Evolutionary conservation across 2,888 invertebrate genomes (phyloP).

Genomic region (Drosophila rellima): DNA sequence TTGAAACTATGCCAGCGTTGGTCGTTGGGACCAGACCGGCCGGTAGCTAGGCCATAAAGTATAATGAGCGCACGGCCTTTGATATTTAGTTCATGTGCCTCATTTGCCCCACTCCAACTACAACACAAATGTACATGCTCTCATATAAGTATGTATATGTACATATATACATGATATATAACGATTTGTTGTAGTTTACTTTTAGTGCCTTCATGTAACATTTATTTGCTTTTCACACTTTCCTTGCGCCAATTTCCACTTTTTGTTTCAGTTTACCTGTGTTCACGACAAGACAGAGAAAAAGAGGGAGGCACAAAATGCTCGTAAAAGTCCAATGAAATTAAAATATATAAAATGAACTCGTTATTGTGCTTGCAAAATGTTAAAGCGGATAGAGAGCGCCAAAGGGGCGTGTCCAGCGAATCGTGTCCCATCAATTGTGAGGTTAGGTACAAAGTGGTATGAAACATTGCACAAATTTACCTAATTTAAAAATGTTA

Average conservation of each 20-base stretch:
- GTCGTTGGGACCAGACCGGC: conserved; percentile 39
- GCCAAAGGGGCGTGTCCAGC: conserved; percentile 36
- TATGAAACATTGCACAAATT: conserved; percentile 25
- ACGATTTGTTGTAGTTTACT: conserved; percentile 34
- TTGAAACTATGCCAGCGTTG: conserved; percentile 60
- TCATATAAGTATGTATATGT: too few species aligned
- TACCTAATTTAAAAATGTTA: not conserved
- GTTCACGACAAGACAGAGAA: not conserved
- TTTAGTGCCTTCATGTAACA: conserved; percentile 34
- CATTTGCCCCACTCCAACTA: not conserved
- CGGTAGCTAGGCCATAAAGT: conserved; percentile 68
- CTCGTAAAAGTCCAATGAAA: conserved; percentile 63
- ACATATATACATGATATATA: conserved; percentile 17
- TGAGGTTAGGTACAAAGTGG: conserved; percentile 38
- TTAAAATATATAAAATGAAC: conserved; percentile 56
- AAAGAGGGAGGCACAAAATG: conserved; percentile 16
- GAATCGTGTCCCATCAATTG: conserved; percentile 28
- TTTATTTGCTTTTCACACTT: conserved; percentile 77
- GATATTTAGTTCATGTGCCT: conserved; percentile 66
- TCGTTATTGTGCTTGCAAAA: conserved; percentile 42
- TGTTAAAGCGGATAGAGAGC: conserved; percentile 21
- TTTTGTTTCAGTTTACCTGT: conserved; percentile 65
- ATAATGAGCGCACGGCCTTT: conserved; percentile 76
- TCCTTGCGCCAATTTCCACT: conserved; percentile 77
- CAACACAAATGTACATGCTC: conserved; percentile 1